phyloP scores from a whole-genome alignment of 1,140 invertebrate species.

The Geopemphigus sp. region DNA sequence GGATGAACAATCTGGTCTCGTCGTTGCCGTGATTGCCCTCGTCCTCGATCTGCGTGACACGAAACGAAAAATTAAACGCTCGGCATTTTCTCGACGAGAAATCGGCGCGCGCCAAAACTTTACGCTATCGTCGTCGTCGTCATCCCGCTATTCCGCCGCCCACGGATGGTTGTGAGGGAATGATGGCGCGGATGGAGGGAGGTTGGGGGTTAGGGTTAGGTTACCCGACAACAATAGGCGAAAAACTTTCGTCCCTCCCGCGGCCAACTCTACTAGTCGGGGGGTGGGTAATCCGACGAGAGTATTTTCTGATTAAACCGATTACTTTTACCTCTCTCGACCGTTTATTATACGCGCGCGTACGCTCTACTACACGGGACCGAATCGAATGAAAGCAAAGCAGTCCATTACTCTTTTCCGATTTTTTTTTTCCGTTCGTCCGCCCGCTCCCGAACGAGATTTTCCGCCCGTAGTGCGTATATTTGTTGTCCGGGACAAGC shows the following conservation, averaged over 20 bases:
- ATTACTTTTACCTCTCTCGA: conserved; percentile 45
- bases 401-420: conserved; percentile 40
- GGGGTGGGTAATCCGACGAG: not conserved
- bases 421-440: conserved; percentile 5
- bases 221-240: not conserved
- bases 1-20: conserved; percentile 89
- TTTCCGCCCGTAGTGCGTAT: not conserved
- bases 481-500: conserved; percentile 28
- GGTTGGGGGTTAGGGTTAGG: no score
- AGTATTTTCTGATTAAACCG: conserved; percentile 45
- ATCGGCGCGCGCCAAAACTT: no score
- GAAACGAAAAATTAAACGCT: no score
- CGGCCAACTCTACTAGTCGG: no score
- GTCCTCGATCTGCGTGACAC: conserved; percentile 80
- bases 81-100: conserved; percentile 9
- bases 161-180: no score
- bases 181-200: no score
- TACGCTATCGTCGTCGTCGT: no score
- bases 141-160: no score
- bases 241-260: not conserved
- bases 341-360: not conserved
- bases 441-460: not conserved
- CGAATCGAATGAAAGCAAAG: conserved; percentile 40
- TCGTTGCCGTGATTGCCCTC: conserved; percentile 96
- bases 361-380: no score